Evolutionary conservation across 2,888 invertebrate genomes (phyloP).

Genomic region (Peribatodes rhomboidaria): DNA sequence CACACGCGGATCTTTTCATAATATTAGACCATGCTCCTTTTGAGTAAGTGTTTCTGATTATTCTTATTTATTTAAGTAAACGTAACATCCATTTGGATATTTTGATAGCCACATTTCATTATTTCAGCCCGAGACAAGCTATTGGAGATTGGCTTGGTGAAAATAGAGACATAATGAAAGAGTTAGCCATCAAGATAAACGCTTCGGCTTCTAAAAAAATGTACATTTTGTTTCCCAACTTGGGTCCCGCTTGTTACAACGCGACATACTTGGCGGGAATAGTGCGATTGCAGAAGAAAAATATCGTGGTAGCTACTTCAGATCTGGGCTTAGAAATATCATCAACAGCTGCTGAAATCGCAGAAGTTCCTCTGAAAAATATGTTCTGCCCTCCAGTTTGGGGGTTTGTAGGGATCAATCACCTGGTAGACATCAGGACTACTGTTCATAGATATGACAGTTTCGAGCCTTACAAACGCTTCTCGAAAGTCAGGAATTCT

Average conservation of each 20-base stretch:
- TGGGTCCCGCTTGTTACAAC: constrained; percentile 86
- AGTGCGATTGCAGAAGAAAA: constrained; percentile 71
- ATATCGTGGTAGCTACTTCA: constrained; percentile 86
- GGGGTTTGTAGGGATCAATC: constrained; percentile 87
- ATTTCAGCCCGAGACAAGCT: constrained; percentile 61
- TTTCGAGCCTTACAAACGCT: constrained; percentile 82
- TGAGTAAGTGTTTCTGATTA: constrained; percentile 57
- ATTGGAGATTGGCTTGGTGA: constrained; percentile 74
- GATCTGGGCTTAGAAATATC: constrained; percentile 84
- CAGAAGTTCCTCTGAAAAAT: constrained; percentile 75
- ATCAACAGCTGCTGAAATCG: constrained; percentile 71
- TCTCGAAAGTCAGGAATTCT: constrained; percentile 78
- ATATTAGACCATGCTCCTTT: constrained; percentile 79
- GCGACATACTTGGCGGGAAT: constrained; percentile 79
- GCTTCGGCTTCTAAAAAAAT: constrained; percentile 76
- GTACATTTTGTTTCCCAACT: constrained; percentile 82
- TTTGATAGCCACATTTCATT: too few species aligned
- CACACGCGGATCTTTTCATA: constrained; percentile 82
- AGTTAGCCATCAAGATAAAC: constrained; percentile 81
- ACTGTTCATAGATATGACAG: constrained; percentile 83
- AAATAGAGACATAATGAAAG: constrained; percentile 70
- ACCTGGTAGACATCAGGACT: constrained; percentile 83
- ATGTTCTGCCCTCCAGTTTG: constrained; percentile 88
- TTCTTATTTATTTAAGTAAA: background rate
- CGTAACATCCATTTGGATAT: background rate